These are phyloP conservation scores for Oreortyx pictus DNA, from an alignment of 2,797 vertebrate genomes.

Conservation along the genomic window DNA sequence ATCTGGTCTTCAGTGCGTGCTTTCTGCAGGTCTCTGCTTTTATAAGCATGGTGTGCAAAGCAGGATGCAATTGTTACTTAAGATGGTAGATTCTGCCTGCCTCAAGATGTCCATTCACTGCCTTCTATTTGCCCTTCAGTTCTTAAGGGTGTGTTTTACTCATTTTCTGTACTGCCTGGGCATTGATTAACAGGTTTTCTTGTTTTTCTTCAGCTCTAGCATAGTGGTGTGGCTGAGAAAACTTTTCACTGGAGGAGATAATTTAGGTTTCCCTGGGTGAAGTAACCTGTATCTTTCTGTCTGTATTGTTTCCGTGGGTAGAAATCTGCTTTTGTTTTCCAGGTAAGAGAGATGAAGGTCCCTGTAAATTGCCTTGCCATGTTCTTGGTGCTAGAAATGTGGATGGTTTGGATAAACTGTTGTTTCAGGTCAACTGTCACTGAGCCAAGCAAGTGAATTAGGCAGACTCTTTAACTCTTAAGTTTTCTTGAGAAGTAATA, in stretches of 20 bases:
- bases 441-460: neutral
- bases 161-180: neutral
- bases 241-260: neutral
- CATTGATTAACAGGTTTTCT: neutral
- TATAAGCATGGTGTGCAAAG: neutral
- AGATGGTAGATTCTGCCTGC: neutral
- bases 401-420: neutral
- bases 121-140: neutral
- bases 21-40: neutral
- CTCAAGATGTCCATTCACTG: accelerated
- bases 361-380: neutral
- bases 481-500: neutral
- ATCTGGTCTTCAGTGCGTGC: neutral
- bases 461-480: neutral
- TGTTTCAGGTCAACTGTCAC: neutral
- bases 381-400: neutral
- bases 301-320: neutral
- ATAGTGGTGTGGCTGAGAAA: neutral
- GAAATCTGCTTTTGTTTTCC: neutral
- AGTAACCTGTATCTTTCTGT: neutral
- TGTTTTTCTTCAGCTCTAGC: neutral
- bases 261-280: neutral
- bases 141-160: neutral
- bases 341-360: neutral
- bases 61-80: neutral